These are phyloP conservation scores for Barypeithes pellucidus DNA, from an alignment of 2,888 invertebrate species.

Conservation along the genomic window DNA sequence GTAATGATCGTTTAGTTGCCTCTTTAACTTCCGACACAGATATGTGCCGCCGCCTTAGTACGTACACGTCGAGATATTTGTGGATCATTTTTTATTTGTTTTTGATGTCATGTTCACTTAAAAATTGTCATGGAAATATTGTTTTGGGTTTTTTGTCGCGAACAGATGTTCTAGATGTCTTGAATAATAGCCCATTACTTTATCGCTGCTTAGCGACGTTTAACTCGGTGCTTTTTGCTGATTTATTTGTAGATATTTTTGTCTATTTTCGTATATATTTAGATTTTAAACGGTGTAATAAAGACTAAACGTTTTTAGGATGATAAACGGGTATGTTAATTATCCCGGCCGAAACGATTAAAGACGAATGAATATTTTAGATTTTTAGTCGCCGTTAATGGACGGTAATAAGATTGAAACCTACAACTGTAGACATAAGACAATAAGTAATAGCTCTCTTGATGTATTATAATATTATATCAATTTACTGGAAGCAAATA, in stretches of 20 bases:
- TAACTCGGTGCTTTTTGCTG: slow-evolving; percentile 44
- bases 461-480: too few species aligned
- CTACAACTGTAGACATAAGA: not conserved
- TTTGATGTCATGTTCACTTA: slow-evolving; percentile 61
- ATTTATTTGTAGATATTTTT: slow-evolving; percentile 45
- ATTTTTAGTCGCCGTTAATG: slow-evolving; percentile 25
- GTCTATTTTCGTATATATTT: slow-evolving; percentile 46
- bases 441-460: too few species aligned
- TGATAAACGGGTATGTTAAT: slow-evolving; percentile 43
- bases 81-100: slow-evolving; percentile 59
- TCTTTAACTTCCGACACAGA: slow-evolving; percentile 70
- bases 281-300: slow-evolving; percentile 43
- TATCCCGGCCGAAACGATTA: slow-evolving; percentile 41
- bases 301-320: slow-evolving; percentile 40
- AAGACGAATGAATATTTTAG: slow-evolving; percentile 42
- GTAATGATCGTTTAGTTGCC: slow-evolving; percentile 70
- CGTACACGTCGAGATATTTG: slow-evolving; percentile 65
- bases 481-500: too few species aligned
- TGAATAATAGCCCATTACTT: slow-evolving; percentile 62
- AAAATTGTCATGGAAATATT: slow-evolving; percentile 64
- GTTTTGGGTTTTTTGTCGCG: slow-evolving; percentile 56
- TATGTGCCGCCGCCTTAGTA: slow-evolving; percentile 59
- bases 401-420: not conserved
- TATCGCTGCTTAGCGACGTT: slow-evolving; percentile 54
- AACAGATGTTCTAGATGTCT: slow-evolving; percentile 62